A percentile compares a stretch with the other conserved stretches of the same genome.
Evolutionary conservation across 2,113 vertebrate species (phyloP).

Genomic region (Dermatemys mawii): DNA sequence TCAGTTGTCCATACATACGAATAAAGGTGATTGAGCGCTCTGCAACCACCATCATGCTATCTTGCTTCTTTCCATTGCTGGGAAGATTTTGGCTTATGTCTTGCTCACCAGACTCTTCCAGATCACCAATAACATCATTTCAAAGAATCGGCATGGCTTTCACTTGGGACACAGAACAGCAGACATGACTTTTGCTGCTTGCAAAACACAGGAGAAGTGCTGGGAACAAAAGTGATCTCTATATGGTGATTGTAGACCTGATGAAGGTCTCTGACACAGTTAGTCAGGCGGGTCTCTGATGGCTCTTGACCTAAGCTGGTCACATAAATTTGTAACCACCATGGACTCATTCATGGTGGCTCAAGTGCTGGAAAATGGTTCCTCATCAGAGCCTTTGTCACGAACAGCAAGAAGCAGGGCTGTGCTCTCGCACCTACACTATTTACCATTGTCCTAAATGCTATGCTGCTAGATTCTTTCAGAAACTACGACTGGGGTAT

Average conservation of each 20-base stretch:
- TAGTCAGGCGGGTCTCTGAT: too few species aligned
- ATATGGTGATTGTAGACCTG: too few species aligned
- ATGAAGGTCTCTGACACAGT: too few species aligned
- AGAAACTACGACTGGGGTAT: too few species aligned
- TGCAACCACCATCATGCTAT: not conserved
- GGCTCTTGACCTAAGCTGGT: not conserved
- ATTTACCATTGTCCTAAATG: not conserved
- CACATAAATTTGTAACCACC: not conserved
- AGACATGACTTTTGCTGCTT: not conserved
- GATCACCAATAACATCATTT: not conserved
- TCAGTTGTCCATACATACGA: not conserved
- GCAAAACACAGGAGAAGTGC: not conserved
- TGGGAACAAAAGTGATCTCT: too few species aligned
- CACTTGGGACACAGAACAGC: not conserved
- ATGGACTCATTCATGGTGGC: not conserved
- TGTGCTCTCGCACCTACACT: not conserved
- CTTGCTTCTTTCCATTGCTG: not conserved
- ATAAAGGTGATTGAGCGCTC: not conserved
- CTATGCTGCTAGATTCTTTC: not conserved
- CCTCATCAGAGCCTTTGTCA: not conserved
- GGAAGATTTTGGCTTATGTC: not conserved
- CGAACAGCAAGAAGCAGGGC: not conserved
- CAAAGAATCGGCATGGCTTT: not conserved
- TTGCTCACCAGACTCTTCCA: not conserved
- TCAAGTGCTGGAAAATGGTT: not conserved